Percentiles rank a stretch among this genome's conserved stretches.
These are phyloP conservation scores for Anastrepha obliqua DNA, from an alignment of 1,140 invertebrate genomes.

Conservation along the genomic window DNA sequence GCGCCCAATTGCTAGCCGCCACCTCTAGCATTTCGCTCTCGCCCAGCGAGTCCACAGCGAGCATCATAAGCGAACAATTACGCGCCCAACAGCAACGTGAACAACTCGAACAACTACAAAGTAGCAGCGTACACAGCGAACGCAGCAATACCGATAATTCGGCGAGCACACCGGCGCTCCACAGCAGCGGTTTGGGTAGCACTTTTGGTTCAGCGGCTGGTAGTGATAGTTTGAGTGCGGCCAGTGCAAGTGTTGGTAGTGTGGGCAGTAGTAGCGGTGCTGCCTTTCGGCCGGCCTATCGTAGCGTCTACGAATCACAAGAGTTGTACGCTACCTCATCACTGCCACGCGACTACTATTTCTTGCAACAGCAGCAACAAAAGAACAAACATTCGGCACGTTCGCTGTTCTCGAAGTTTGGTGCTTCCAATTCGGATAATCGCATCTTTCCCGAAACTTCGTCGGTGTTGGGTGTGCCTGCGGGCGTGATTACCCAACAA, in stretches of 20 bases:
- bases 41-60: constrained; percentile 59
- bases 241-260: neutral
- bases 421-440: constrained; percentile 68
- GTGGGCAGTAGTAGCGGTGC: neutral
- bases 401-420: constrained; percentile 69
- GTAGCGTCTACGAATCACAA: constrained; percentile 55
- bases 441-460: constrained; percentile 69
- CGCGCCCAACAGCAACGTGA: constrained; percentile 64
- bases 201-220: constrained; percentile 12
- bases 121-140: neutral
- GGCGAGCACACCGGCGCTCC: constrained; percentile 65
- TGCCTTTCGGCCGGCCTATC: constrained; percentile 56
- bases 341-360: constrained; percentile 70
- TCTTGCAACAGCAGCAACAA: constrained; percentile 70
- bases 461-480: constrained; percentile 61
- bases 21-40: constrained; percentile 58
- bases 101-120: constrained; percentile 58
- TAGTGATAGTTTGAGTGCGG: constrained; percentile 39
- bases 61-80: constrained; percentile 65
- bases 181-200: constrained; percentile 51
- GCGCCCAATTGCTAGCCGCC: constrained; percentile 69
- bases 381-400: constrained; percentile 69
- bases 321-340: constrained; percentile 69
- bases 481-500: constrained; percentile 68
- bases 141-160: constrained; percentile 59